Conservation (phyloP, 2,797 vertebrate genomes). For the Cuniculus paca region DNA sequence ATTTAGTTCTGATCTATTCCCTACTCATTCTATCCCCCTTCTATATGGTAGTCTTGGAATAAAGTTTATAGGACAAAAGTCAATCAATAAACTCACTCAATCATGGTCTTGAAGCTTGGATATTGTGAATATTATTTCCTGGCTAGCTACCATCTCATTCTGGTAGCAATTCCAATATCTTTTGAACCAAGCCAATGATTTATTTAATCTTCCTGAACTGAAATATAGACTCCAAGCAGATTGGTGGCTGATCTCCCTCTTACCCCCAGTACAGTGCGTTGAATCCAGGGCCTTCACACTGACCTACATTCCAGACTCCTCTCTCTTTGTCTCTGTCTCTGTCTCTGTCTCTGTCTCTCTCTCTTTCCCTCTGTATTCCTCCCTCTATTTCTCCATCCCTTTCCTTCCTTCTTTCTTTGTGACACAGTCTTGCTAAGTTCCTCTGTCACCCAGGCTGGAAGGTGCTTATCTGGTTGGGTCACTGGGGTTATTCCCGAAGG, state of each 20-base stretch:
- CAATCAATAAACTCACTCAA: neutral
- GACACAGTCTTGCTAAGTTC: neutral
- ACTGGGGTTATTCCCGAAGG: neutral
- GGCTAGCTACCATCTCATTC: neutral
- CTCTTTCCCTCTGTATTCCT: fast-evolving
- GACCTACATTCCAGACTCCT: neutral
- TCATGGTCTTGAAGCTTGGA: neutral
- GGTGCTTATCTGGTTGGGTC: conserved; percentile 25
- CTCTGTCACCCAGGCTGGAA: neutral
- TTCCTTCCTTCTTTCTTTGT: neutral
- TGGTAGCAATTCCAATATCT: neutral
- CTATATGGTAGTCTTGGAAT: neutral
- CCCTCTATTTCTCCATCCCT: too few relatives aligned
- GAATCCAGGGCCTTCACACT: neutral
- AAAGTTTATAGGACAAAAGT: neutral
- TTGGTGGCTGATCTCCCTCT: neutral
- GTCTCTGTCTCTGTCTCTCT: too few relatives aligned
- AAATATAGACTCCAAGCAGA: neutral
- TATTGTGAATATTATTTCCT: neutral
- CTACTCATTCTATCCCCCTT: neutral
- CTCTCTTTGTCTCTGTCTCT: too few relatives aligned
- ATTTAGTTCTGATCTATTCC: neutral
- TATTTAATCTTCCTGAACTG: conserved; percentile 3
- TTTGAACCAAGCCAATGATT: conserved; percentile 18
- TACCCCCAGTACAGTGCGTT: neutral